Evolutionary conservation across 2,797 vertebrate species (phyloP).

Genomic region (Anguilla pacifica): DNA sequence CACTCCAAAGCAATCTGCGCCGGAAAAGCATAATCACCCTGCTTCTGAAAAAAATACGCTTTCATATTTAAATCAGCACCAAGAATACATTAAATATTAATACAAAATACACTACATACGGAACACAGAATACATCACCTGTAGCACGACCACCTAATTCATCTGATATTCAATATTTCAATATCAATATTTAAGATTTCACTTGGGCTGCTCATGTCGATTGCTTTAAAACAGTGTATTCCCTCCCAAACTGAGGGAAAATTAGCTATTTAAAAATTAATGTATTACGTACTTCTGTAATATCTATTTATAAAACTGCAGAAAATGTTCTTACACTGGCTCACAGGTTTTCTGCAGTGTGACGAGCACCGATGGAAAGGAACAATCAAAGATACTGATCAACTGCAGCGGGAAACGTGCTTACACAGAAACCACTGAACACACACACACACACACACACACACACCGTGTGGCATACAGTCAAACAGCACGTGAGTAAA

Average conservation of each 20-base stretch:
- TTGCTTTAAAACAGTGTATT: not conserved
- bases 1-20: slow-evolving; percentile 71
- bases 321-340: not conserved
- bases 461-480: not conserved
- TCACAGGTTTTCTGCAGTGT: not conserved
- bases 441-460: not conserved
- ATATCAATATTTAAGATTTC: not conserved
- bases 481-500: not conserved
- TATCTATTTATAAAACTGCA: not conserved
- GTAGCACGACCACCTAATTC: not conserved
- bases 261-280: too few relatives aligned
- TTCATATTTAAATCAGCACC: slow-evolving; percentile 64
- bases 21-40: slow-evolving; percentile 76
- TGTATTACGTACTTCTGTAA: too few relatives aligned
- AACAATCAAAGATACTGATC: not conserved
- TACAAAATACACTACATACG: not conserved
- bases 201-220: not conserved
- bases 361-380: not conserved
- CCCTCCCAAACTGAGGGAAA: too few relatives aligned
- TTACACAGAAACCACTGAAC: too few relatives aligned
- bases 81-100: slow-evolving; percentile 62
- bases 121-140: not conserved
- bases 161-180: not conserved
- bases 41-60: slow-evolving; percentile 70
- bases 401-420: not conserved